phyloP scores from a whole-genome alignment of 2,797 vertebrate species.

The Anguilla marmorata region DNA sequence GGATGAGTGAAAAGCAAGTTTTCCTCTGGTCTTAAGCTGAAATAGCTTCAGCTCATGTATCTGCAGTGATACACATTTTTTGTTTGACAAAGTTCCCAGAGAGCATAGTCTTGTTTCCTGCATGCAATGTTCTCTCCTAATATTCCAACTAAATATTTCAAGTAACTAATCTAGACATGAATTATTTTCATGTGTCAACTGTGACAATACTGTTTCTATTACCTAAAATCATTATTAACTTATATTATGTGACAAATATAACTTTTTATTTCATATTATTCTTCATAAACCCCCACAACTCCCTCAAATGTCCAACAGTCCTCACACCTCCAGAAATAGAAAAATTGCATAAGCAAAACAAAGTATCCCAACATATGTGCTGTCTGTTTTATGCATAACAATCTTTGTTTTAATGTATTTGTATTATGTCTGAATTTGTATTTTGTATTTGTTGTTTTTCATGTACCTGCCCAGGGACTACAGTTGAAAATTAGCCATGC shows the following conservation, averaged over 20 bases:
- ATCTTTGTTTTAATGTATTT: too few species aligned
- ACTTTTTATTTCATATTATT: too few species aligned
- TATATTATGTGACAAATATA: background rate
- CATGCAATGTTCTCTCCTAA: background rate
- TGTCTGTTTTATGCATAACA: too few species aligned
- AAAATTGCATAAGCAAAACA: constrained; percentile 1
- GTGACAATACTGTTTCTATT: background rate
- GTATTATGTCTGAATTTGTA: too few species aligned
- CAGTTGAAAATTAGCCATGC: too few species aligned
- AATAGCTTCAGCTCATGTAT: background rate
- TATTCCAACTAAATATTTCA: background rate
- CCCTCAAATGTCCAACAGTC: background rate
- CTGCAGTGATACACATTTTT: background rate
- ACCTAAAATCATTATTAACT: background rate
- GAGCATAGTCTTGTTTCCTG: background rate
- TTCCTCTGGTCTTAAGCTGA: background rate
- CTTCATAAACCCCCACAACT: too few species aligned
- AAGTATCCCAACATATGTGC: background rate
- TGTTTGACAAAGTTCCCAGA: background rate
- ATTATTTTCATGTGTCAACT: background rate
- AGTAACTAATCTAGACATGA: background rate
- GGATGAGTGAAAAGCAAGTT: background rate
- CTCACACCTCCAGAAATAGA: background rate
- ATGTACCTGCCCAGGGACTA: too few species aligned
- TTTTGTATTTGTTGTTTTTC: too few species aligned